phyloP scores from a whole-genome alignment of 2,888 invertebrate species.

The Drosophila peninsularis region DNA sequence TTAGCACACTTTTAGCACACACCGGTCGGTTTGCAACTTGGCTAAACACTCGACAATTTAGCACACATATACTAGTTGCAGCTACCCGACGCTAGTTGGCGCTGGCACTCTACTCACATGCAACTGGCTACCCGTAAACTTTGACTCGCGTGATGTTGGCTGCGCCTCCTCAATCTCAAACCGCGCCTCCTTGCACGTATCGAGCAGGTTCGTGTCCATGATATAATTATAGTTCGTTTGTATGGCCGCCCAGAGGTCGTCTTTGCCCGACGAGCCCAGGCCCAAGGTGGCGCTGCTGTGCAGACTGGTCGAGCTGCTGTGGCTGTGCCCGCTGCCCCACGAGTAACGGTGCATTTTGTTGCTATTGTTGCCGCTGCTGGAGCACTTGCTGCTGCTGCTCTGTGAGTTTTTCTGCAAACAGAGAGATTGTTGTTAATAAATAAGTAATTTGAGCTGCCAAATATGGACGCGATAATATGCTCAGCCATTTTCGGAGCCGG shows the following conservation, averaged over 20 bases:
- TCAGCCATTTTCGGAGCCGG: slow-evolving; percentile 62
- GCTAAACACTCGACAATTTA: neutral
- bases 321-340: slow-evolving; percentile 90
- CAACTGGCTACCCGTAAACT: slow-evolving; percentile 49
- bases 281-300: slow-evolving; percentile 84
- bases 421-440: slow-evolving; percentile 65
- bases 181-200: slow-evolving; percentile 90
- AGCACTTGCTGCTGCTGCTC: slow-evolving; percentile 45
- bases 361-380: slow-evolving; percentile 27
- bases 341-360: slow-evolving; percentile 88
- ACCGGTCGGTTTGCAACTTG: neutral
- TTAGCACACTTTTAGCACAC: neutral
- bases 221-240: slow-evolving; percentile 97
- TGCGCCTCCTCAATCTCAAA: slow-evolving; percentile 82
- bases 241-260: slow-evolving; percentile 96
- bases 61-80: neutral
- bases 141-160: slow-evolving; percentile 52
- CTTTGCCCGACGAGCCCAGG: slow-evolving; percentile 86
- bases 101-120: slow-evolving; percentile 37
- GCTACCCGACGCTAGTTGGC: slow-evolving; percentile 17
- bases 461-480: slow-evolving; percentile 66
- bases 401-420: slow-evolving; percentile 73
- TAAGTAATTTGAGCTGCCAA: slow-evolving; percentile 72
- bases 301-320: slow-evolving; percentile 87
- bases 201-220: slow-evolving; percentile 97